Evolutionary conservation across 1,140 invertebrate genomes (phyloP).

Genomic region (Drosophila parvula): DNA sequence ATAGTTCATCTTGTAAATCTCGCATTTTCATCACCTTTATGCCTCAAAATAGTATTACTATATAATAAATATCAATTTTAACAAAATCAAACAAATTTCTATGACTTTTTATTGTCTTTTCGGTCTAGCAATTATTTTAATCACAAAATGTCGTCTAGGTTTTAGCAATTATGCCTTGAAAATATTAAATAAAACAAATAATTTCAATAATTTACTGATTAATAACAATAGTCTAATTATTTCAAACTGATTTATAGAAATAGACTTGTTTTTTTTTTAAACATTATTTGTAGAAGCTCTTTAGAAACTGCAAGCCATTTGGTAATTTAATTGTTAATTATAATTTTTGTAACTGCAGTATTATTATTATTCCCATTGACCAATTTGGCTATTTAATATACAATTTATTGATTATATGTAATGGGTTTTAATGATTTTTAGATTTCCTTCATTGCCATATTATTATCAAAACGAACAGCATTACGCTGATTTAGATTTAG

Average conservation of each 20-base stretch:
- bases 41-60: conserved; percentile 10
- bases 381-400: not conserved
- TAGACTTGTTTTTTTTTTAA: too few relatives aligned
- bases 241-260: not conserved
- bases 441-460: not conserved
- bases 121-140: too few relatives aligned
- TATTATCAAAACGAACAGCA: too few relatives aligned
- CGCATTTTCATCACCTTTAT: not conserved
- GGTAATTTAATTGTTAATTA: too few relatives aligned
- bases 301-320: not conserved
- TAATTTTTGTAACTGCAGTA: too few relatives aligned
- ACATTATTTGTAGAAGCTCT: not conserved
- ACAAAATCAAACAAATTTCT: not conserved
- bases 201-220: too few relatives aligned
- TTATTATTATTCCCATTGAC: not conserved
- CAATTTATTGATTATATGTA: not conserved
- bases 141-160: too few relatives aligned
- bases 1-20: not conserved
- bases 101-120: not conserved
- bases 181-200: too few relatives aligned
- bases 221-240: too few relatives aligned
- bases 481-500: not conserved
- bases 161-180: too few relatives aligned
- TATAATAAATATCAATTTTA: conserved; percentile 7
- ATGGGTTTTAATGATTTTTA: not conserved